A percentile compares a stretch with the other conserved stretches of the same genome.
These are phyloP conservation scores for Eriocheir sinensis DNA, from an alignment of 1,140 invertebrate genomes.

Conservation along the genomic window DNA sequence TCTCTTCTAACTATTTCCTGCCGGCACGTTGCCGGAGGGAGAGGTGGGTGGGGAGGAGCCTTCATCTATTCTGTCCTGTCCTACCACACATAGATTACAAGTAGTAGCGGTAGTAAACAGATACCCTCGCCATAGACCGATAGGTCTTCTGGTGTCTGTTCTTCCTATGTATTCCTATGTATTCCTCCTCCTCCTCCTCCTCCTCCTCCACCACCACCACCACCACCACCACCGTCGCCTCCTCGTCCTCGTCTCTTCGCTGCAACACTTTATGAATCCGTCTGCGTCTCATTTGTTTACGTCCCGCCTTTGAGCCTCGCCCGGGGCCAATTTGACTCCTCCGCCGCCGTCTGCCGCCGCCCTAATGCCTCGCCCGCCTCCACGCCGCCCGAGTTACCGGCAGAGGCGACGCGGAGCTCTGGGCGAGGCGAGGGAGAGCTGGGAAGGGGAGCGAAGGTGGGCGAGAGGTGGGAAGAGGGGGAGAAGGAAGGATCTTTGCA, in stretches of 20 bases:
- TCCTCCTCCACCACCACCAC: background rate
- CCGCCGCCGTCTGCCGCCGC: background rate
- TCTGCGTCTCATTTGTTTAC: background rate
- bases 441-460: background rate
- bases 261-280: background rate
- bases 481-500: background rate
- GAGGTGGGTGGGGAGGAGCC: no score
- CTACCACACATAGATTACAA: no score
- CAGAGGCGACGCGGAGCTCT: background rate
- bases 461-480: background rate
- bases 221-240: background rate
- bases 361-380: background rate
- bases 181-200: no score
- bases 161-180: no score
- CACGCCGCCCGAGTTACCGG: background rate
- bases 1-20: no score
- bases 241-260: background rate
- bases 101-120: no score
- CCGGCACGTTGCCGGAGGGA: no score
- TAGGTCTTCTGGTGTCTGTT: no score
- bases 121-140: no score
- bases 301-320: background rate
- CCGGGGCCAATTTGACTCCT: background rate
- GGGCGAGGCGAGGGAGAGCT: background rate
- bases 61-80: no score